Conservation (phyloP, 2,888 invertebrate species). For the Acanthosepion pharaonis region DNA sequence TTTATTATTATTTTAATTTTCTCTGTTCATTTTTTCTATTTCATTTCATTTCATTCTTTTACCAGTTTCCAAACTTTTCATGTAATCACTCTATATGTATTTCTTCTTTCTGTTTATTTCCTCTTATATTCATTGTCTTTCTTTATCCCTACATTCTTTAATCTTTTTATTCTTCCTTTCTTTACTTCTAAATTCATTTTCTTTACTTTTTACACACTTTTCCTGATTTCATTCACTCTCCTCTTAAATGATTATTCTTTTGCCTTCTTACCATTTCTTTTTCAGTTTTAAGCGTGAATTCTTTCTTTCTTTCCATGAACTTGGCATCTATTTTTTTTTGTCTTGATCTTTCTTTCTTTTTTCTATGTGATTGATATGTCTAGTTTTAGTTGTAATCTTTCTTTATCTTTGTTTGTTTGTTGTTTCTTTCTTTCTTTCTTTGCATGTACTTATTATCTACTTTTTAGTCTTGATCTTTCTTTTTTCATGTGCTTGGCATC, state of each 20-base stretch:
- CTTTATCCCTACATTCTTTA: neutral
- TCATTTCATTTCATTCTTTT: neutral
- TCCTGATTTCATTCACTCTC: neutral
- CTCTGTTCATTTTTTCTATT: neutral
- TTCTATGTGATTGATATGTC: neutral
- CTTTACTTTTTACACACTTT: neutral
- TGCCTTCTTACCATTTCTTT: neutral
- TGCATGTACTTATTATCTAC: too few species aligned
- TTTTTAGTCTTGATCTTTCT: neutral
- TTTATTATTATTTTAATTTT: neutral
- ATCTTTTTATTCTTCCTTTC: neutral
- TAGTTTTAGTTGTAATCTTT: neutral
- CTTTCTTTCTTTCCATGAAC: neutral
- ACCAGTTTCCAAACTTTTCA: neutral
- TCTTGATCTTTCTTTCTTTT: neutral
- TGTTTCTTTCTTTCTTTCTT: neutral
- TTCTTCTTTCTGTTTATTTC: neutral
- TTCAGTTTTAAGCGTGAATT: neutral
- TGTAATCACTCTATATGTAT: neutral
- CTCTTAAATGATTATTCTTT: neutral
- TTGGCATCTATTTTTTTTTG: neutral
- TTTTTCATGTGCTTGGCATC: neutral
- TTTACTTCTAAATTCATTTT: neutral
- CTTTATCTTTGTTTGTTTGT: neutral
- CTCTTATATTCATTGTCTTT: neutral